A percentile compares a stretch with the other conserved stretches of the same genome.
Evolutionary conservation across 2,797 vertebrate species (phyloP).

Genomic region (Allochrocebus solatus): DNA sequence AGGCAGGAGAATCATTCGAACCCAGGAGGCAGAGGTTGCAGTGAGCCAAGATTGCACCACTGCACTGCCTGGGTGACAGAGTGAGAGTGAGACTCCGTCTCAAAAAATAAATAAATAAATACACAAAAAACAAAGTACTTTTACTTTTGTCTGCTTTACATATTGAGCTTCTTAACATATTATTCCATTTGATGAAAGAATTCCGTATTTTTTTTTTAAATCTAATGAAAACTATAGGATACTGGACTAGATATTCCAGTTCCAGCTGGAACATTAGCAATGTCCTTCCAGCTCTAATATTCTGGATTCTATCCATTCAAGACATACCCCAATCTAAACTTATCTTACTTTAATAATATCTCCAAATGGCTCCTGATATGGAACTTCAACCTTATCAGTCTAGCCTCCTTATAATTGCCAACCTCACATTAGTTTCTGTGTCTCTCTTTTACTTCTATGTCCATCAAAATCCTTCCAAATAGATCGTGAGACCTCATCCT

Average conservation of each 20-base stretch:
- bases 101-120: neutral
- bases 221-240: neutral
- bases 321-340: neutral
- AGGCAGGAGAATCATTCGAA: neutral
- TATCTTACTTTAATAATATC: neutral
- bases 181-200: conserved; percentile 36
- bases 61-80: neutral
- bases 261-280: neutral
- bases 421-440: neutral
- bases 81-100: neutral
- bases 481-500: neutral
- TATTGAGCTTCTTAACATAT: neutral
- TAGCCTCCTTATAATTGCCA: neutral
- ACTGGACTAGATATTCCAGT: neutral
- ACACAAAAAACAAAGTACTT: neutral
- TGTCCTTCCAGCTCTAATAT: neutral
- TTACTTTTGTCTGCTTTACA: conserved; percentile 18
- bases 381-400: neutral
- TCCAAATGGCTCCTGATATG: neutral
- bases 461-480: conserved; percentile 30
- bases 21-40: neutral
- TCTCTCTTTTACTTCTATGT: neutral
- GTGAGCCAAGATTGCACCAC: neutral
- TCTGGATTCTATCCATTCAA: conserved; percentile 16
- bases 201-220: neutral